phyloP scores from a whole-genome alignment of 2,888 invertebrate genomes.

The Chelonus formosanus region DNA sequence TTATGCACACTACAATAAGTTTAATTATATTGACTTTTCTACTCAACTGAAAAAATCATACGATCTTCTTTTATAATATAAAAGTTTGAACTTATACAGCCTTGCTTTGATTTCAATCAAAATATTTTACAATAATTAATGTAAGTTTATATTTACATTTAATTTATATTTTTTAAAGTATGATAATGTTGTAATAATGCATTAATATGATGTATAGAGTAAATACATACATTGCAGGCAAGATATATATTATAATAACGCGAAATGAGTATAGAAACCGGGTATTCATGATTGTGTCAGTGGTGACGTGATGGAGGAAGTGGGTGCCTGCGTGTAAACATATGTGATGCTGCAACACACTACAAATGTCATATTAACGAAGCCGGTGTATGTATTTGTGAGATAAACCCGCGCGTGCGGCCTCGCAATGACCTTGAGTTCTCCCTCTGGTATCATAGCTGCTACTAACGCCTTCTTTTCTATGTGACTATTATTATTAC shows the following conservation, averaged over 20 bases:
- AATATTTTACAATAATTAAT: no score
- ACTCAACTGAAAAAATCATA: no score
- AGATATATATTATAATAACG: slow-evolving; percentile 13
- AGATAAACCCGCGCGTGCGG: slow-evolving; percentile 58
- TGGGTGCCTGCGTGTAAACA: slow-evolving; percentile 37
- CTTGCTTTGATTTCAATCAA: no score
- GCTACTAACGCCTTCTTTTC: slow-evolving; percentile 9
- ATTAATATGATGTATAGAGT: no score
- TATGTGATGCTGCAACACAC: slow-evolving; percentile 41
- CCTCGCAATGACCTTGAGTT: slow-evolving; percentile 61
- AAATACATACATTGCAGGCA: not conserved
- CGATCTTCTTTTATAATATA: no score
- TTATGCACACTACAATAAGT: no score
- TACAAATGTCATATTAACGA: slow-evolving; percentile 47
- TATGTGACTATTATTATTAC: slow-evolving; percentile 20
- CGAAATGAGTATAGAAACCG: slow-evolving; percentile 9
- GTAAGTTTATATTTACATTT: no score
- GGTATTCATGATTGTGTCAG: slow-evolving; percentile 25
- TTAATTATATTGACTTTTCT: no score
- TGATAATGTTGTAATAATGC: no score
- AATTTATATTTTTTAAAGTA: no score
- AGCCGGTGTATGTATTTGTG: slow-evolving; percentile 42
- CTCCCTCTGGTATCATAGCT: slow-evolving; percentile 40
- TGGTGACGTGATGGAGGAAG: slow-evolving; percentile 22
- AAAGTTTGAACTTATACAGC: no score